Base-by-base conservation (phyloP, 2,113 vertebrate species). In the Psilopogon haemacephalus region DNA sequence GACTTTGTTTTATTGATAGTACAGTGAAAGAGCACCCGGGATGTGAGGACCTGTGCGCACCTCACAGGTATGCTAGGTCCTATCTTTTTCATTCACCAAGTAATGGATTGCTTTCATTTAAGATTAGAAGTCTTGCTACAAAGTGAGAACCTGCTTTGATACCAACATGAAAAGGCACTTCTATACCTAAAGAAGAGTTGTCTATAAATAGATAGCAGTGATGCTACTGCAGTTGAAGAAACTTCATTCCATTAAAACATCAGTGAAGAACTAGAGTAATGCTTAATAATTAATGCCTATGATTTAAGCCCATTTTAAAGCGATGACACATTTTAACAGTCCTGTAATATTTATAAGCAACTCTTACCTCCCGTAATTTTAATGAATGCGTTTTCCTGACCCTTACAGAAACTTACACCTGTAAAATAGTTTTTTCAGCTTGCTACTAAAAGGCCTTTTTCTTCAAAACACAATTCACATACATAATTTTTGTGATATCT, bases 121-220 rank as follows among this genome's bases (percentile, higher is more conserved):
- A 94, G 90, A 89, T 96, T 93, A 95, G 75, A 97, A 93, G 23
- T 86, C 77, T 96, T 82, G 32, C 81, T 94, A 70, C 88, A 94
- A 96, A 97, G 80, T 82, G 84, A 95, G 97, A 97, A 74, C n/a
- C 93, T 96, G 91, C 98, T 98, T 98, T 98, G 97, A 98, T 98
- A 97, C 86, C 93, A 96, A 97, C 97, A 98, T 98, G 97, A 98
- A 98, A 98, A 98, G 97, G 95, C 96, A 97, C 96, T 98, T 98
- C 97, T 95, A 97, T 97, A 98, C 95, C 97, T 97, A 98, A 98
- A 98, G 98, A 98, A 89, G 95, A 98, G 95, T 88, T 93, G 93
- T 97, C 98, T 99, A 98, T 98, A 98, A 99, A 99, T 99, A 99
- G 98, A 94, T 24, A 90, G 81, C 88, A 88, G 96, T 98, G 98